These are phyloP conservation scores for Silurus lanzhouensis DNA, from an alignment of 2,797 vertebrate genomes.

Conservation along the genomic window DNA sequence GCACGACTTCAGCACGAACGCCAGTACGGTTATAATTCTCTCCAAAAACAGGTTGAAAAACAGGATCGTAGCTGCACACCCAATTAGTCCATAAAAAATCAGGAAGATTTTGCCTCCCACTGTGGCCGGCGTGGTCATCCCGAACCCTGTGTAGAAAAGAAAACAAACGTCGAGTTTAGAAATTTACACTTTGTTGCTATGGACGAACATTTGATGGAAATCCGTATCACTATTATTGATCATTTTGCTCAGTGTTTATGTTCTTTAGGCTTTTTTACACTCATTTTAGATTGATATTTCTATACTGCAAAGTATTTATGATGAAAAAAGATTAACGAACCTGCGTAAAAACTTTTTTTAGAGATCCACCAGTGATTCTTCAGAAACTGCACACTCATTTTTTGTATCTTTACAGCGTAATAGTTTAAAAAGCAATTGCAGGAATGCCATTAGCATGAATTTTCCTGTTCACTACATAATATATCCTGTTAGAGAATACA, in stretches of 20 bases:
- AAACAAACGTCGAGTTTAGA: background rate
- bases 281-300: background rate
- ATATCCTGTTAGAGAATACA: background rate
- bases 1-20: conserved; percentile 77
- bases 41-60: conserved; percentile 89
- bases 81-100: conserved; percentile 84
- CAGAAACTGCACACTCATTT: background rate
- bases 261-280: background rate
- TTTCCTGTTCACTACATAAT: background rate
- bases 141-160: conserved; percentile 77
- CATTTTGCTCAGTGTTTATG: background rate
- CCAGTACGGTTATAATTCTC: conserved; percentile 82
- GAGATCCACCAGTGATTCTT: background rate
- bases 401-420: background rate
- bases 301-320: background rate
- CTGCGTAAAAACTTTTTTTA: background rate
- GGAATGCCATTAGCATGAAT: background rate
- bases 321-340: background rate
- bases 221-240: background rate
- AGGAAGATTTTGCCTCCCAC: conserved; percentile 82
- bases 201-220: background rate
- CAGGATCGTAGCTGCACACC: conserved; percentile 84
- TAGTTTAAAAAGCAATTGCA: background rate
- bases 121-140: conserved; percentile 85
- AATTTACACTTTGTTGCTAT: background rate